phyloP scores from a whole-genome alignment of 2,113 vertebrate genomes.

The Pangasianodon gigas region DNA sequence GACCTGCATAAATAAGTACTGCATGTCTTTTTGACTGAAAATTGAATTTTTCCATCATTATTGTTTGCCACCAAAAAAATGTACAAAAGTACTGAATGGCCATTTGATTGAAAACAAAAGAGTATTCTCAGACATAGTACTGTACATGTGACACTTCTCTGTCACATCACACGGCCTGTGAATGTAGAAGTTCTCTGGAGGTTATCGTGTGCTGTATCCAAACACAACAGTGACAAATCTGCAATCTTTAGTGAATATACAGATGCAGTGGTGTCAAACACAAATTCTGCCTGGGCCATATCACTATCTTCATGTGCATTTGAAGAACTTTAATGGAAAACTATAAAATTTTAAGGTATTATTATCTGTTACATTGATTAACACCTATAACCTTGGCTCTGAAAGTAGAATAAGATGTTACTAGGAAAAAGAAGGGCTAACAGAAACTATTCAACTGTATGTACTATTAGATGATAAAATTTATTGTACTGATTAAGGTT shows the following conservation, averaged over 20 bases:
- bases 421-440: neutral
- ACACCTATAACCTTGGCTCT: neutral
- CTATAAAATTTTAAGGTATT: too few relatives aligned
- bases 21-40: neutral
- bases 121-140: neutral
- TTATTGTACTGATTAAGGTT: neutral
- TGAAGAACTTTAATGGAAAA: neutral
- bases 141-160: neutral
- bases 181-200: neutral
- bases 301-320: neutral
- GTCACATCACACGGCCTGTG: neutral
- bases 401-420: neutral
- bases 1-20: neutral
- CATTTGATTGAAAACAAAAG: neutral
- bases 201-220: neutral
- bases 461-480: neutral
- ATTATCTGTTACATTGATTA: neutral
- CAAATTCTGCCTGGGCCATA: too few relatives aligned
- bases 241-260: neutral
- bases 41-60: neutral
- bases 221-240: neutral
- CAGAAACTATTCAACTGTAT: neutral
- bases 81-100: neutral
- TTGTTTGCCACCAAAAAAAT: neutral
- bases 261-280: neutral